These are phyloP conservation scores for Lithophane leautieri DNA, from an alignment of 2,888 invertebrate species.

Conservation along the genomic window DNA sequence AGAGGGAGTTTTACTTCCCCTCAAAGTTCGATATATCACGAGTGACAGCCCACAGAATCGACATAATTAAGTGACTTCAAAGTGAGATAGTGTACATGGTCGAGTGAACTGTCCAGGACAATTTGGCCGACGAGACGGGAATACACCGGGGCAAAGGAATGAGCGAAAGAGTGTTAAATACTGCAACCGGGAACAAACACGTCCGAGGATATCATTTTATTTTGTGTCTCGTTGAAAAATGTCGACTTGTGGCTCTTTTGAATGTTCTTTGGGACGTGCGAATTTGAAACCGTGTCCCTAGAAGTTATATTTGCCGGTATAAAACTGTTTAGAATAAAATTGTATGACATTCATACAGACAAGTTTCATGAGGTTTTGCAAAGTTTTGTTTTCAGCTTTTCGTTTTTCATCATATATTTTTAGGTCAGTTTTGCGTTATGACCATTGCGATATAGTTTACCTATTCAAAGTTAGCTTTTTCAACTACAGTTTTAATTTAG, in stretches of 20 bases:
- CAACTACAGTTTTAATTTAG: constrained; percentile 9
- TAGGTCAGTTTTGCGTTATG: background rate
- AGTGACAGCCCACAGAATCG: constrained; percentile 74
- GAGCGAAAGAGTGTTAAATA: constrained; percentile 69
- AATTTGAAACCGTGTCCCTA: constrained; percentile 29
- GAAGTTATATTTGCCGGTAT: constrained; percentile 15
- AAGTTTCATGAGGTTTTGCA: background rate
- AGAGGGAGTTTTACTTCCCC: constrained; percentile 49
- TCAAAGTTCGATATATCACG: constrained; percentile 69
- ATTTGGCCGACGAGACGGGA: constrained; percentile 78
- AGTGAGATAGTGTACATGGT: constrained; percentile 73
- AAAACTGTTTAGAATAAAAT: constrained; percentile 4
- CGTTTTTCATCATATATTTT: background rate
- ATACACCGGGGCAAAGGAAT: constrained; percentile 71
- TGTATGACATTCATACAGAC: background rate
- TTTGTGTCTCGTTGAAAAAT: constrained; percentile 60
- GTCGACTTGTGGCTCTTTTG: constrained; percentile 53
- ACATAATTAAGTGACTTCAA: constrained; percentile 81
- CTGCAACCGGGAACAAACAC: constrained; percentile 62
- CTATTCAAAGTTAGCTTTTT: background rate
- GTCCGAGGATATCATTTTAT: constrained; percentile 65
- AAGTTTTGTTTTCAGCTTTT: background rate
- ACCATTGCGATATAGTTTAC: background rate
- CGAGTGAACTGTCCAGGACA: constrained; percentile 76
- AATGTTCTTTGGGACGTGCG: constrained; percentile 49